Evolutionary conservation across 1,140 invertebrate genomes (phyloP), one percentile per base, ranked within the genome.

Genomic region (Zelostemma sp.): DNA sequence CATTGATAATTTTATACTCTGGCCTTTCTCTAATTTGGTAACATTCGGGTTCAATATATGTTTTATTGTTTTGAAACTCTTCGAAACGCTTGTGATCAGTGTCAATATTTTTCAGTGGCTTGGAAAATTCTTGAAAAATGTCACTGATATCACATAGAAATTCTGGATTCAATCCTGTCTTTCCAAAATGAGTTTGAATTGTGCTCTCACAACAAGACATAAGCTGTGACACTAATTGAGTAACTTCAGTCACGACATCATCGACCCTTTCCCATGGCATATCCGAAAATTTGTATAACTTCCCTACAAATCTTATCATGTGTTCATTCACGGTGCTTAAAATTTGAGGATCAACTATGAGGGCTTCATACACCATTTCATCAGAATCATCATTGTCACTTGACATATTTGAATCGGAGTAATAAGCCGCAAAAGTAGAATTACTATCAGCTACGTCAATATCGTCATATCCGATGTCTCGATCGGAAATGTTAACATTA

Each of bases 261-360:
- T 62, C n/a, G 38, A 64, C 60, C 43, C 33, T 72, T n/a, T 68
- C 65, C 15, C 41, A 56, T 11, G 56, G 1, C 31, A 64, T 51
- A 43, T 59, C 40, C 12, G 49, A 47, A 15, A 25, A 57, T 15
- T 65, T 15, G 55, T 65, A 58, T 31, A 65, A 65, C 21, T n/a
- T 55, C 21, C 51, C 45, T 19, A 53, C 31, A 35, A 72, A 54
- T 35, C 43, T 15, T 21, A 72, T 43, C 11, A 72, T 46, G 41
- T 61, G 54, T 11, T 50, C 28, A 25, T 59, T 38, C 18, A 61
- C 14, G 41, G 8, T 5, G 33, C 19, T 53, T 19, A 8, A 25
- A 25, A 25, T 3, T 25, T 70, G 41, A 15, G 11, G 16, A 25
- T 70, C 51, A n/a, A n/a, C n/a, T n/a, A n/a, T n/a, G n/a, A n/a